Evolutionary conservation across 2,888 invertebrate species (phyloP), one percentile per base, ranked within the genome.

Genomic region (Anarsia innoxiella): DNA sequence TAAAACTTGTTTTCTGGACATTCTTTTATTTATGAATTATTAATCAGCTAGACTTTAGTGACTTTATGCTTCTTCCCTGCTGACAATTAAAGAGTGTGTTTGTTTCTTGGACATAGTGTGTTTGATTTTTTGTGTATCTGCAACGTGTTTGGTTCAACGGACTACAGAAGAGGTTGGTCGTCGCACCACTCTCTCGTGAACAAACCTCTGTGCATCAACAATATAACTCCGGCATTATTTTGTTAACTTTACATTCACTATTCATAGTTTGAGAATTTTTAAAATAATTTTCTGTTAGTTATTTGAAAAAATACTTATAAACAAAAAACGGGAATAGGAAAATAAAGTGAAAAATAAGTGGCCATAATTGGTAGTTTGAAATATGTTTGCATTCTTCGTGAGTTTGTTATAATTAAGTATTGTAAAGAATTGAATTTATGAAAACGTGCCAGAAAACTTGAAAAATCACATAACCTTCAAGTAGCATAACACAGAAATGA

Each of bases 141-240:
- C 79, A 79, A 82, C 83, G 83, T 82, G 83, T 80, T 77, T 83
- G 74, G 84, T 84, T 84, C 83, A 83, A 82, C 76, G 84, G 82
- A 84, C 83, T 78, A 67, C 73, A 57, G 71, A 77, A 71, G 70
- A 74, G 76, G 84, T 83, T 80, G 80, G 80, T 78, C 72, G 72
- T 58, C 68, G 68, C 56, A 59, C 59, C 71, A 66, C 70, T 71
- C 71, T 70, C 60, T 19, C 27, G 69, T 70, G 72, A 67, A 52
- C 56, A 73, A 66, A 67, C 69, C 66, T 69, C 71, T 74, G 69
- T 75, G 66, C 59, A 66, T 65, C 66, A 66, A 59, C 60, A 59
- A 57, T 66, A 70, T 61, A 66, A 66, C 70, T 75, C 68, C 58
- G 67, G 65, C 65, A 62, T 60, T 26, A 65, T 61, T 67, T 60